phyloP scores from a whole-genome alignment of 2,113 vertebrate species.

The Periophthalmodon schlosseri region DNA sequence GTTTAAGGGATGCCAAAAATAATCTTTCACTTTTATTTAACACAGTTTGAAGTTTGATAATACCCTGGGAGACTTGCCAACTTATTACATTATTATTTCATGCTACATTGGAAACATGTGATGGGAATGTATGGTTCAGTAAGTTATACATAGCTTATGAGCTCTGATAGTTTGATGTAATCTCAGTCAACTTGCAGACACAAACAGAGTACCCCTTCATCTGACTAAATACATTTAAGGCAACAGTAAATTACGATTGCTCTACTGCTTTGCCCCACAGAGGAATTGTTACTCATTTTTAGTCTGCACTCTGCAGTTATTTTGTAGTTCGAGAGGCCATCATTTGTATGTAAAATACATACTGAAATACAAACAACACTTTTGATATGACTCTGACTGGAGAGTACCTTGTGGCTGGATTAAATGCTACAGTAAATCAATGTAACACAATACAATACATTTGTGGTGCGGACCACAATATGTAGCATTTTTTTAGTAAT shows the following conservation, averaged over 20 bases:
- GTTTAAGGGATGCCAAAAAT: slow-evolving; percentile 55
- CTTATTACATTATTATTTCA: slow-evolving; percentile 59
- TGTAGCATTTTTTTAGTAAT: neutral
- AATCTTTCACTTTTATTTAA: slow-evolving; percentile 61
- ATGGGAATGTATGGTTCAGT: slow-evolving; percentile 60
- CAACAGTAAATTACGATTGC: slow-evolving; percentile 53
- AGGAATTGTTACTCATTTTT: slow-evolving; percentile 18
- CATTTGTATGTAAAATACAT: slow-evolving; percentile 28
- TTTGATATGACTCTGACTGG: neutral
- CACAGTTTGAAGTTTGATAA: slow-evolving; percentile 53
- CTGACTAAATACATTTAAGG: slow-evolving; percentile 54
- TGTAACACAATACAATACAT: neutral
- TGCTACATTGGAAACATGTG: slow-evolving; percentile 62
- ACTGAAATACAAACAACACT: slow-evolving; percentile 26
- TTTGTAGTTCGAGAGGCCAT: neutral
- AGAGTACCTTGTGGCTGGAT: slow-evolving; percentile 7
- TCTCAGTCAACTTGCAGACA: slow-evolving; percentile 58
- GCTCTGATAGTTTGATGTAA: slow-evolving; percentile 59
- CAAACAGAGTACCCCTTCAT: slow-evolving; percentile 58
- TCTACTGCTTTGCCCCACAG: slow-evolving; percentile 38
- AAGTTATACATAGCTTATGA: slow-evolving; percentile 59
- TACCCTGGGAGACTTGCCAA: slow-evolving; percentile 49
- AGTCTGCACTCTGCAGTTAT: slow-evolving; percentile 10
- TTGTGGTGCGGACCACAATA: neutral
- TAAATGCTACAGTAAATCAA: slow-evolving; percentile 27